Evolutionary conservation across 2,113 vertebrate genomes (phyloP).

Genomic region (Callionymus lyra): DNA sequence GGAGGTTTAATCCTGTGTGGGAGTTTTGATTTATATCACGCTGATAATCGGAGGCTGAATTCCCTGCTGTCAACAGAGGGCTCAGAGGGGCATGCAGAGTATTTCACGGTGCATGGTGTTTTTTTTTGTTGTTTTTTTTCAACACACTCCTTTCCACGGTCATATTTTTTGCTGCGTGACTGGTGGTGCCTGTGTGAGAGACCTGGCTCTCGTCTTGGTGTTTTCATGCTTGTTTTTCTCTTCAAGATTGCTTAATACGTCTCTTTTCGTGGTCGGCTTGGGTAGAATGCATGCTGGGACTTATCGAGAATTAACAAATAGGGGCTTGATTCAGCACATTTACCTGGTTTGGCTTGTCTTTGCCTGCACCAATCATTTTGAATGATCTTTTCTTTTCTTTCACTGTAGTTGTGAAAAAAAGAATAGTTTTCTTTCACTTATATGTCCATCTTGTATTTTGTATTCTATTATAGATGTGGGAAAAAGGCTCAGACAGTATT

Average conservation of each 20-base stretch:
- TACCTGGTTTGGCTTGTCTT: too few species aligned
- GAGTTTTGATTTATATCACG: slow-evolving; percentile 11
- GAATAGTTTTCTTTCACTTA: slow-evolving; percentile 4
- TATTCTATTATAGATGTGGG: slow-evolving; percentile 64
- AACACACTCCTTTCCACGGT: slow-evolving; percentile 21
- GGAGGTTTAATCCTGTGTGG: slow-evolving; percentile 2
- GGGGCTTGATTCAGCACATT: slow-evolving; percentile 24
- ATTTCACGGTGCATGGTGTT: slow-evolving; percentile 33
- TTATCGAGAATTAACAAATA: slow-evolving; percentile 34
- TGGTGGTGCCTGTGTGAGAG: slow-evolving; percentile 18
- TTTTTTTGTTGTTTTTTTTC: slow-evolving; percentile 11
- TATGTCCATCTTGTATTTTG: neutral
- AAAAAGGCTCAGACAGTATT: slow-evolving; percentile 76
- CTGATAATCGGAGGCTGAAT: slow-evolving; percentile 45
- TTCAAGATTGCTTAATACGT: slow-evolving; percentile 8
- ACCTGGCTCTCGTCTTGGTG: slow-evolving; percentile 17
- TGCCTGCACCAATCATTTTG: too few species aligned
- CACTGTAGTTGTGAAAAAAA: slow-evolving; percentile 9
- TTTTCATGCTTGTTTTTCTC: slow-evolving; percentile 28
- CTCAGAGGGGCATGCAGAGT: slow-evolving; percentile 20
- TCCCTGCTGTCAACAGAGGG: slow-evolving; percentile 47
- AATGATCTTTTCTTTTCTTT: slow-evolving; percentile 13
- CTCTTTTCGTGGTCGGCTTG: slow-evolving; percentile 28
- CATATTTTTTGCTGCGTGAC: slow-evolving; percentile 10
- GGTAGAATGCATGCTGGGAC: slow-evolving; percentile 36